Evolutionary conservation across 2,113 vertebrate genomes (phyloP).

Genomic region (Phoxinus phoxinus): DNA sequence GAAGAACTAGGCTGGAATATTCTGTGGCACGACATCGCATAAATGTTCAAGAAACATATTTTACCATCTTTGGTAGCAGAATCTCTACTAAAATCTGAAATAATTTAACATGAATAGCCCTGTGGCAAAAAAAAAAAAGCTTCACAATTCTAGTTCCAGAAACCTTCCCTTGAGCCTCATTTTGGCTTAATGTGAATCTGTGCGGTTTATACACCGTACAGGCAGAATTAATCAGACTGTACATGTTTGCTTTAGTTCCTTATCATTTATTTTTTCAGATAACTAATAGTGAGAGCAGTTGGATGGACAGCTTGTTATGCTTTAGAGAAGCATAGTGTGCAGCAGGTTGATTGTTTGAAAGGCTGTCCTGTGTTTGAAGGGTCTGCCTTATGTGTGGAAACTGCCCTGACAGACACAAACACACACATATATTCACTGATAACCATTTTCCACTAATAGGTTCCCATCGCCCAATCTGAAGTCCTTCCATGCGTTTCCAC

Average conservation of each 20-base stretch:
- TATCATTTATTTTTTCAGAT: slow-evolving; percentile 35
- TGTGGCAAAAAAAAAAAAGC: background rate
- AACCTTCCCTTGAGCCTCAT: background rate
- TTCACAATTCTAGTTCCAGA: background rate
- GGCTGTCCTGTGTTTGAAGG: background rate
- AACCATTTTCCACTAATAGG: background rate
- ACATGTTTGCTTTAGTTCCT: slow-evolving; percentile 17
- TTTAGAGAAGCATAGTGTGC: slow-evolving; percentile 5
- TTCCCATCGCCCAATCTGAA: background rate
- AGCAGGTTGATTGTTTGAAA: slow-evolving; percentile 30
- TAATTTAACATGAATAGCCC: background rate
- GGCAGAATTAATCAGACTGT: slow-evolving; percentile 3
- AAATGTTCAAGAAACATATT: background rate
- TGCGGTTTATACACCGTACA: background rate
- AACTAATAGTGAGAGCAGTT: background rate
- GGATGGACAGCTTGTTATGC: slow-evolving; percentile 17
- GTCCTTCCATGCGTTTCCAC: background rate
- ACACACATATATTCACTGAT: background rate
- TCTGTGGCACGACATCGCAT: background rate
- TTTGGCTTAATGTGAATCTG: background rate
- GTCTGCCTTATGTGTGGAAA: background rate
- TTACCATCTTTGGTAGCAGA: background rate
- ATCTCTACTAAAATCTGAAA: background rate
- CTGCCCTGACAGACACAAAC: background rate
- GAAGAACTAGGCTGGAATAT: background rate